Conservation (phyloP, 2,113 vertebrate genomes). For the Psilopsiagon aurifrons region DNA sequence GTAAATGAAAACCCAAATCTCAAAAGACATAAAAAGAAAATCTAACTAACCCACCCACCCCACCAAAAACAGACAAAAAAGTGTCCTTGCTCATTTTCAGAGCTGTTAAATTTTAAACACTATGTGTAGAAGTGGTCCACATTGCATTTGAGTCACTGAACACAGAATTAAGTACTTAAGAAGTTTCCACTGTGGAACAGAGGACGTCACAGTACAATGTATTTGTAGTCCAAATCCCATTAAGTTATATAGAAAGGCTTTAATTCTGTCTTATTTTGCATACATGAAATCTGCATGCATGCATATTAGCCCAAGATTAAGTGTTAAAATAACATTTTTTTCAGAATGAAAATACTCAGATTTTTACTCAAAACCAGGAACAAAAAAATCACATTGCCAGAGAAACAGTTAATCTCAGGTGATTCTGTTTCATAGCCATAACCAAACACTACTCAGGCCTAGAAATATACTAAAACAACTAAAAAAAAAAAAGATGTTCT, state of each 20-base stretch:
- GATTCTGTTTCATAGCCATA: neutral
- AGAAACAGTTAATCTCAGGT: neutral
- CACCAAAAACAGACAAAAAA: neutral
- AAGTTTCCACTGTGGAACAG: neutral
- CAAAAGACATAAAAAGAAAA: neutral
- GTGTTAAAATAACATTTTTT: neutral
- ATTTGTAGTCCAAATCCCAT: neutral
- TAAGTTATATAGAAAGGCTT: neutral
- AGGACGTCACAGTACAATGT: neutral
- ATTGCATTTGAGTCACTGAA: neutral
- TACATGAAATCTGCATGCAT: neutral
- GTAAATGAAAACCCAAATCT: neutral
- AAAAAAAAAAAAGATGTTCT: neutral
- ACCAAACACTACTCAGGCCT: neutral
- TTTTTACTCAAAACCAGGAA: neutral
- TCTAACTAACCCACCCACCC: neutral
- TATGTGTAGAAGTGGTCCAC: neutral
- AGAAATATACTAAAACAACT: conserved; percentile 37
- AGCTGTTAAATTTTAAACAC: neutral
- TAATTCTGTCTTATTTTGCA: neutral
- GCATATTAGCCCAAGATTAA: neutral
- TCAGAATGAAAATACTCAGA: neutral
- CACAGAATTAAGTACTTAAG: neutral
- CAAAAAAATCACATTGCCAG: neutral
- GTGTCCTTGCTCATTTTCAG: neutral